A percentile compares a stretch with the other conserved stretches of the same genome.
These are phyloP conservation scores for Sisyra nigra DNA, from an alignment of 2,888 invertebrate species.

Conservation along the genomic window DNA sequence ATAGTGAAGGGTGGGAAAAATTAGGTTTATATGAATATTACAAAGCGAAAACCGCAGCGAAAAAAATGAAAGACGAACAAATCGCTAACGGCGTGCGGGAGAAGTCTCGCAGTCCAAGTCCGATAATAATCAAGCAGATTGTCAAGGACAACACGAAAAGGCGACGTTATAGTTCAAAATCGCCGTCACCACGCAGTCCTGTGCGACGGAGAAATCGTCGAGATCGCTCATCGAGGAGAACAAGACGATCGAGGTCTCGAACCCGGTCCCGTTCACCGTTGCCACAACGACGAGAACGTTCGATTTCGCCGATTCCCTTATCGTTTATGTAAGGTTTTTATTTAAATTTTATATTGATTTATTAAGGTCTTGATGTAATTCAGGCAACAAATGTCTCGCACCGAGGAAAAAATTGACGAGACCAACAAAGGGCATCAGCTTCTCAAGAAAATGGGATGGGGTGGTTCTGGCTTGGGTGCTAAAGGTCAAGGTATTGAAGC, in stretches of 20 bases:
- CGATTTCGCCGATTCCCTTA: slow-evolving; percentile 39
- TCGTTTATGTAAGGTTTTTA: slow-evolving; percentile 49
- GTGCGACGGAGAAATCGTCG: slow-evolving; percentile 15
- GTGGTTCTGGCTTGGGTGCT: slow-evolving; percentile 83
- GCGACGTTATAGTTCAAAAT: slow-evolving; percentile 55
- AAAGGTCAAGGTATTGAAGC: slow-evolving; percentile 92
- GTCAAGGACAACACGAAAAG: slow-evolving; percentile 58
- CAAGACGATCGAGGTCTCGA: slow-evolving; percentile 31
- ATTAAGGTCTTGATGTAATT: neutral
- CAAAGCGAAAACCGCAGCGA: slow-evolving; percentile 85
- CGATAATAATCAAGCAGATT: slow-evolving; percentile 52
- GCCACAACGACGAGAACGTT: slow-evolving; percentile 18
- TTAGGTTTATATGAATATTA: slow-evolving; percentile 95
- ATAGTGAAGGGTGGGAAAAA: slow-evolving; percentile 98
- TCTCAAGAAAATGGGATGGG: slow-evolving; percentile 97
- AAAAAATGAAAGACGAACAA: slow-evolving; percentile 75
- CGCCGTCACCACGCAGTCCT: slow-evolving; percentile 24
- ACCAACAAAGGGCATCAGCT: slow-evolving; percentile 95
- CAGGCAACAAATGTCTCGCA: slow-evolving; percentile 21
- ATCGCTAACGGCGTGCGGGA: slow-evolving; percentile 52
- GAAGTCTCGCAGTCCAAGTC: slow-evolving; percentile 63
- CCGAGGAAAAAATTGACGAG: slow-evolving; percentile 56
- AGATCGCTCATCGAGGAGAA: slow-evolving; percentile 32
- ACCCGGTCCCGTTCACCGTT: slow-evolving; percentile 36
- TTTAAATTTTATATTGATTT: neutral